Percentiles rank a stretch among this genome's conserved stretches.
Conservation (phyloP, 2,888 invertebrate species). For the Ormyrus thymus region DNA sequence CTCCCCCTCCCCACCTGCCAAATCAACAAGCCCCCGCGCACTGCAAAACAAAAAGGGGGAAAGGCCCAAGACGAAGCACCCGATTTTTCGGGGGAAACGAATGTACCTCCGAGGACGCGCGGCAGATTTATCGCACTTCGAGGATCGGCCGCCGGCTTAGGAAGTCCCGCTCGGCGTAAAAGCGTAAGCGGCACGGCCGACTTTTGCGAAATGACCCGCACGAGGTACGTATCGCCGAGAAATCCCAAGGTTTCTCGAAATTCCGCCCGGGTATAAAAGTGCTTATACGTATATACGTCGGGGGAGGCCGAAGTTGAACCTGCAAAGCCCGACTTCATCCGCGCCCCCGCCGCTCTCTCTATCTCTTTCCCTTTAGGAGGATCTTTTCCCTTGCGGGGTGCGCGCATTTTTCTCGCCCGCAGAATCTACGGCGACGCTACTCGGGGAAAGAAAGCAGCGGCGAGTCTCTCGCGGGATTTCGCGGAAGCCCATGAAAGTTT, state of each 20-base stretch:
- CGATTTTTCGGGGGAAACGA: constrained; percentile 32
- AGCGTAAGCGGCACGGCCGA: neutral
- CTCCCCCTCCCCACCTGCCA: neutral
- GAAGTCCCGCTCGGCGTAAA: constrained; percentile 8
- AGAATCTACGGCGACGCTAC: neutral
- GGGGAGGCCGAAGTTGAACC: neutral
- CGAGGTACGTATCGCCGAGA: neutral
- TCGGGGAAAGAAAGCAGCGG: neutral
- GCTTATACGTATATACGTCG: neutral
- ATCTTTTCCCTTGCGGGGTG: neutral
- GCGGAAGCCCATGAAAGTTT: constrained; percentile 4
- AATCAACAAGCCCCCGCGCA: constrained; percentile 4
- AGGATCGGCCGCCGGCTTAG: neutral
- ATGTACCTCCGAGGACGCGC: constrained; percentile 29
- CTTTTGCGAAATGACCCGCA: constrained; percentile 8
- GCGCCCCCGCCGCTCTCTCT: neutral
- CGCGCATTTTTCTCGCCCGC: constrained; percentile 19
- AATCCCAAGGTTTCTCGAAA: neutral
- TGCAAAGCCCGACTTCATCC: constrained; percentile 6
- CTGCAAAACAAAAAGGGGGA: neutral
- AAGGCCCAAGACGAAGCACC: constrained; percentile 9
- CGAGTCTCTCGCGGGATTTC: constrained; percentile 9
- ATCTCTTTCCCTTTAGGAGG: neutral
- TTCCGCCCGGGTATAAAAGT: neutral
- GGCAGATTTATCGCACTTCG: constrained; percentile 30